These are phyloP conservation scores for Formica exsecta DNA, from an alignment of 1,140 invertebrate species.

Conservation along the genomic window DNA sequence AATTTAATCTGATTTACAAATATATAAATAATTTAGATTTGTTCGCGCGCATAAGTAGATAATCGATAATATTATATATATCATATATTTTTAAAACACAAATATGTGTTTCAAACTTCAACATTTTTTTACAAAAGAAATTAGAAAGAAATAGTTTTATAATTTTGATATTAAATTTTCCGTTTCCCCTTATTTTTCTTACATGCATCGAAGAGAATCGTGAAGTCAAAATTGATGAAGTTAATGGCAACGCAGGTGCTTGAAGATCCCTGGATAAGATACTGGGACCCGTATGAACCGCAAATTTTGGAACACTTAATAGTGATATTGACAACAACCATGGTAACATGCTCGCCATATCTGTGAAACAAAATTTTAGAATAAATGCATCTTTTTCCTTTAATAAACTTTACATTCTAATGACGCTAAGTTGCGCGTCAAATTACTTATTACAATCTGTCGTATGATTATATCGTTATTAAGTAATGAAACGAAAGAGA, in stretches of 20 bases:
- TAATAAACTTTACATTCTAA: neutral
- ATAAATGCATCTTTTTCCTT: neutral
- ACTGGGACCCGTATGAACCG: slow-evolving; percentile 70
- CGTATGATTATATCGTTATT: neutral
- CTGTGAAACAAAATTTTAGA: slow-evolving; percentile 70
- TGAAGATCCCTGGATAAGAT: slow-evolving; percentile 80
- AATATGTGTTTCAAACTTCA: neutral
- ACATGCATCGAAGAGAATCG: slow-evolving; percentile 45
- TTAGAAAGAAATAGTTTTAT: neutral
- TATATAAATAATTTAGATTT: neutral
- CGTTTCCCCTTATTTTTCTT: neutral
- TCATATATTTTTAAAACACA: neutral
- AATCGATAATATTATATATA: neutral
- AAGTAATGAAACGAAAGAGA: neutral
- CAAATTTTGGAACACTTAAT: slow-evolving; percentile 80
- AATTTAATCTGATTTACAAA: neutral
- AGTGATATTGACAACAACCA: slow-evolving; percentile 85
- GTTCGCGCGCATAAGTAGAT: neutral
- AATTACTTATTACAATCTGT: neutral
- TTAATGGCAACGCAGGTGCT: slow-evolving; percentile 72
- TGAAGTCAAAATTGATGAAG: slow-evolving; percentile 25
- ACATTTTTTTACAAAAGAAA: neutral
- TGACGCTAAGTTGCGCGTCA: neutral
- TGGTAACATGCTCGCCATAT: slow-evolving; percentile 80
- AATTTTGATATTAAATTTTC: neutral